Evolutionary conservation across 2,113 vertebrate species (phyloP).

Genomic region (Cyprinodon tularosa): DNA sequence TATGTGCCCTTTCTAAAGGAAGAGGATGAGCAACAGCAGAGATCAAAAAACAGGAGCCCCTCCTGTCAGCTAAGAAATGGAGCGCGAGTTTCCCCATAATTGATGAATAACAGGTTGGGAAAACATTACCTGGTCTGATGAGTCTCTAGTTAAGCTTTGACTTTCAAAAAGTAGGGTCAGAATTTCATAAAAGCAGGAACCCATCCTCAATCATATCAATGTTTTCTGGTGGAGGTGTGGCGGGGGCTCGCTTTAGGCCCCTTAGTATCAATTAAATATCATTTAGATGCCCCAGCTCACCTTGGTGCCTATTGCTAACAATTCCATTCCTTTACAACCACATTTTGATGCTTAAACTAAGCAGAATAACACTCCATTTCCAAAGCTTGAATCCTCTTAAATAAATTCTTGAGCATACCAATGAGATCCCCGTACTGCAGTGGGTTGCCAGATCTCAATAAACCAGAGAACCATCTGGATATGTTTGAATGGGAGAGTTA

Average conservation of each 20-base stretch:
- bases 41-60: not conserved
- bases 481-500: not conserved
- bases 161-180: no score
- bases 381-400: not conserved
- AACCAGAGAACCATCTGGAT: not conserved
- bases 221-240: no score
- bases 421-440: not conserved
- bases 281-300: not conserved
- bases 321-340: no score
- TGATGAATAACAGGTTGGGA: no score
- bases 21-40: not conserved
- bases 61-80: no score
- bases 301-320: not conserved
- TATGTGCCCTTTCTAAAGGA: not conserved
- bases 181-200: no score
- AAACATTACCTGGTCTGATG: no score
- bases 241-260: not conserved
- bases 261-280: not conserved
- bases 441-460: no score
- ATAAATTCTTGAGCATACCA: not conserved
- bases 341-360: not conserved
- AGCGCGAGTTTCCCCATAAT: no score
- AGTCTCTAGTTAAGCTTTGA: no score
- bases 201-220: no score
- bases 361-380: not conserved